Conservation (phyloP, 1,140 invertebrate genomes). For the Neodiprion fabricii region DNA sequence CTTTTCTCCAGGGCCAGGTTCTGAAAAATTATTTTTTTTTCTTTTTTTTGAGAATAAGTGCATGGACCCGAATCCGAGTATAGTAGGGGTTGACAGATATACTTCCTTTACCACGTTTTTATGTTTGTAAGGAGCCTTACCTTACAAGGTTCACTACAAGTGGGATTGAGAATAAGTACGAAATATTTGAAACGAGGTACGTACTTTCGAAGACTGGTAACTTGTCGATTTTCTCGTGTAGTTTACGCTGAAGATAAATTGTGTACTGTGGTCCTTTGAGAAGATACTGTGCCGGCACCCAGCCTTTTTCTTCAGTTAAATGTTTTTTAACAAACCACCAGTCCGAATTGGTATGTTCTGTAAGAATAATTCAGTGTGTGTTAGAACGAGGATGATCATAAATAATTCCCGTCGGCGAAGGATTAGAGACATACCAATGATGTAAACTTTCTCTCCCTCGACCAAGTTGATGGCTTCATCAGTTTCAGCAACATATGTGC, state of each 20-base stretch:
- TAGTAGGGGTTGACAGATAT: no score
- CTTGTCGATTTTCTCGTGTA: conserved; percentile 91
- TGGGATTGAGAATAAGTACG: neutral
- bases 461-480: conserved; percentile 87
- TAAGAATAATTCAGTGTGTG: conserved; percentile 11
- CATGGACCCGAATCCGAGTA: no score
- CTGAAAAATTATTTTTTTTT: conserved; percentile 60
- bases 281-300: conserved; percentile 89
- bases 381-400: conserved; percentile 24
- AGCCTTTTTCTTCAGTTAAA: conserved; percentile 88
- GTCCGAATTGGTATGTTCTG: conserved; percentile 78
- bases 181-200: conserved; percentile 42
- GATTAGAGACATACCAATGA: conserved; percentile 69
- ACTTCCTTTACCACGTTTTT: neutral
- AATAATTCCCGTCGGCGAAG: no score
- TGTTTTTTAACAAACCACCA: conserved; percentile 94
- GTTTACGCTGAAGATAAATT: conserved; percentile 83
- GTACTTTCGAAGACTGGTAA: conserved; percentile 91
- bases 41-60: neutral
- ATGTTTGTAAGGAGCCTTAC: conserved; percentile 15
- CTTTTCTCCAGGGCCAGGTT: conserved; percentile 79
- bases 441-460: conserved; percentile 88
- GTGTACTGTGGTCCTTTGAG: conserved; percentile 83
- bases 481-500: conserved; percentile 86
- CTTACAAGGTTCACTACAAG: neutral